These are phyloP conservation scores for Fragum fragum DNA, from an alignment of 2,888 invertebrate species.

Conservation along the genomic window DNA sequence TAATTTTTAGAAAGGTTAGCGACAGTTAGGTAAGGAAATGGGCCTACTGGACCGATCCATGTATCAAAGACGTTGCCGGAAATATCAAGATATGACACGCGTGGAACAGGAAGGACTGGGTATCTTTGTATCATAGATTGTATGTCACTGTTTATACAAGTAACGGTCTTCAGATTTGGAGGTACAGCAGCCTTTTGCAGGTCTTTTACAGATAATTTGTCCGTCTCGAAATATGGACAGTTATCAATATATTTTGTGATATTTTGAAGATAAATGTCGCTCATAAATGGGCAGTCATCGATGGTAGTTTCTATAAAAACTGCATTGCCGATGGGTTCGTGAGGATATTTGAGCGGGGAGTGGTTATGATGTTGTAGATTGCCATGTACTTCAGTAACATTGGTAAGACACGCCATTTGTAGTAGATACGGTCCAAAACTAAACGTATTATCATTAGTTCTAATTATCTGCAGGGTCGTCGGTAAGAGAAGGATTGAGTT, in stretches of 20 bases:
- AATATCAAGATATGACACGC: slow-evolving; percentile 16
- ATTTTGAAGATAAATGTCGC: not conserved
- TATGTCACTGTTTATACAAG: not conserved
- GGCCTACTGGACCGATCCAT: slow-evolving; percentile 28
- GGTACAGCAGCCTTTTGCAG: slow-evolving; percentile 6
- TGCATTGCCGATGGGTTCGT: not conserved
- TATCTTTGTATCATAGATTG: not conserved
- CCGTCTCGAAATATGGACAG: slow-evolving; percentile 8
- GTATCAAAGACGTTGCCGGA: slow-evolving; percentile 34
- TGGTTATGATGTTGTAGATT: slow-evolving; percentile 5
- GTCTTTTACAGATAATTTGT: not conserved
- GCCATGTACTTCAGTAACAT: slow-evolving; percentile 7
- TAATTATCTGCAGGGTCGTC: slow-evolving; percentile 25
- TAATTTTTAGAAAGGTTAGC: slow-evolving; percentile 36
- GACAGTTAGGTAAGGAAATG: slow-evolving; percentile 14
- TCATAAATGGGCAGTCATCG: slow-evolving; percentile 27
- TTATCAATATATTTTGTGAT: not conserved
- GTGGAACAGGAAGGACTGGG: not conserved
- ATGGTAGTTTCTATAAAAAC: not conserved
- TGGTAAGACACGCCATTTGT: slow-evolving; percentile 29
- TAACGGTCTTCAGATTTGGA: not conserved
- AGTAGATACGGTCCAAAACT: slow-evolving; percentile 31
- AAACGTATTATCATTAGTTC: slow-evolving; percentile 30
- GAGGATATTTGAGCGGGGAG: not conserved
- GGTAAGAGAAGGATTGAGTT: slow-evolving; percentile 27